Base-by-base conservation (phyloP, 2,888 invertebrate species). In the Eupithecia centaureata region DNA sequence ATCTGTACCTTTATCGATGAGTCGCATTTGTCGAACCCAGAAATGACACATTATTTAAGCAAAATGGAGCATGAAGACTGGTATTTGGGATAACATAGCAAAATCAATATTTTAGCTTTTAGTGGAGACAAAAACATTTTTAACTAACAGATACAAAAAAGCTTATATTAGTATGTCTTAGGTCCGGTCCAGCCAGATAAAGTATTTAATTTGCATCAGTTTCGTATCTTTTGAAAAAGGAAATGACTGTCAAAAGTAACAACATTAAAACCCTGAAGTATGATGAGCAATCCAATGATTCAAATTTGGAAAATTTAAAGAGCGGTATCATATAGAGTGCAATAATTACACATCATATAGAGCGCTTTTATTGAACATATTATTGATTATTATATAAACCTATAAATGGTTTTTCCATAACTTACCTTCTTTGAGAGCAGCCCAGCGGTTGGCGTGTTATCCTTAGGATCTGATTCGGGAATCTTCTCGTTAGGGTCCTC, bases 381-480 rank as follows among this genome's bases (percentile, higher is more conserved):
- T n/a, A n/a, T n/a, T n/a, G n/a, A n/a, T n/a, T n/a, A n/a, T n/a
- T n/a, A n/a, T n/a, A 4, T 47, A 22, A 47, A 22, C 10, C 4
- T 47, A 47, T 22, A 47, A 12, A 47, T n/a, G 18, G 42, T 22
- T 47, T 42, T 47, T 10, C 47, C 7, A 12, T 28, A 28, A 2
- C 30, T 30, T 59, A 97, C 97, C 94, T 97, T 97, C 66, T 95
- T 94, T 0, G 97, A 97, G 76, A 96, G 94, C 8, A 98, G 94
- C 70, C 97, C 97, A 68, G 98, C 97, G 0, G 98, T 97, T 8
- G 97, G 97, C 1, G 97, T 96, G 75, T 96, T 96, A 89, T 98
- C 97, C 56, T 95, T 95, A 0, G 97, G 97, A 87, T 97, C 96
- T 1, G 97, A 97, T 86, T 97, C 97, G 0, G 98, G 98, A 80